Evolutionary conservation across 2,113 vertebrate genomes (phyloP), one percentile per base, ranked within the genome.

Genomic region (Nibea coibor): DNA sequence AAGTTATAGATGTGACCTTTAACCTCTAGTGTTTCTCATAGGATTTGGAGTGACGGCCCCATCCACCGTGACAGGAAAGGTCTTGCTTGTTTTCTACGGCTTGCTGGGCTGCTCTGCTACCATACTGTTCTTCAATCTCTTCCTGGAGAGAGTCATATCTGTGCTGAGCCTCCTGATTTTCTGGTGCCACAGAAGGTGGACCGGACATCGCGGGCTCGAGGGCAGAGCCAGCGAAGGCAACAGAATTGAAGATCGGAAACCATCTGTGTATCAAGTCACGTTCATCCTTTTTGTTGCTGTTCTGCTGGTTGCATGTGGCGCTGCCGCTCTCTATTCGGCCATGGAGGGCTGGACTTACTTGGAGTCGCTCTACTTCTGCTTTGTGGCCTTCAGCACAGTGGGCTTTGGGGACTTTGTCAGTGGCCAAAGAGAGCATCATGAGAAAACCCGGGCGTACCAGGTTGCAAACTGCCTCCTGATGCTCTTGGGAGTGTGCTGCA

Each of bases 371-470:
- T 94, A 94, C 74, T 94, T 94, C 81, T 95, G 92, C 84, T 94
- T 93, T 5, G 92, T 93, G 74, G 87, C 93, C 0, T 93, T 94
- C 75, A 92, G 87, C 84, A 94, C 89, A 1, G 90, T 94, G 39
- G 94, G 93, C 31, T 95, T 95, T 7, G 90, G 94, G 8, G 94
- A 94, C 77, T 88, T 94, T 88, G 93, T 94, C 8, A 94, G 92
- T 24, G 66, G 87, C 39, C 94, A 94, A 66, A 82, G 81, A 63
- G 79, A 82, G 24, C 64, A 74, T 14, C 90, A 93, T 5, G 53
- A 85, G 42, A 51, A 78, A 45, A 89, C 51, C 2, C 14, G 1
- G 47, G 76, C 10, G 0, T 94, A 95, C 70, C 90, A 93, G 72
- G 69, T 92, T 11, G 83, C 71, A 35, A 95, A 93, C 76, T 90